Percentiles rank a stretch among this genome's conserved stretches.
phyloP scores from a whole-genome alignment of 2,113 vertebrate genomes.

The Hyla sarda region DNA sequence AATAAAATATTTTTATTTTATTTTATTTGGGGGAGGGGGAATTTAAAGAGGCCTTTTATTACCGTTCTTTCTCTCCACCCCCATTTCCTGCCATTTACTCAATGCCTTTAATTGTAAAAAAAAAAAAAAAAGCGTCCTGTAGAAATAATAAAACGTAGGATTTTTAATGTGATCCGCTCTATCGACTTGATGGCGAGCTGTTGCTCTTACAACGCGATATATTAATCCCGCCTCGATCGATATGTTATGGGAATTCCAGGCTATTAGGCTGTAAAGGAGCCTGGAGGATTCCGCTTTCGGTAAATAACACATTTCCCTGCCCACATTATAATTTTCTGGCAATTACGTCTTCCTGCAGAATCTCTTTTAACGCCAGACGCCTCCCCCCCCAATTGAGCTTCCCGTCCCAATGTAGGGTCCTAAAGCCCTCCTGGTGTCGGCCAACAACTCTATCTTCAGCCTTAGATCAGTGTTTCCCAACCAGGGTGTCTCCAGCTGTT shows the following conservation, averaged over 20 bases:
- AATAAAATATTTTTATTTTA: background rate
- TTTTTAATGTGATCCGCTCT: background rate
- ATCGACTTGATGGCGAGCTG: background rate
- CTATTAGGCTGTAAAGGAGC: conserved; percentile 17
- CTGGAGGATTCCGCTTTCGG: conserved; percentile 60
- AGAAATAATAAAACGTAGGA: conserved; percentile 2
- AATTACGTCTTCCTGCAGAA: conserved; percentile 45
- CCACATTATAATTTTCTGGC: conserved; percentile 55
- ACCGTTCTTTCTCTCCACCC: too few relatives aligned
- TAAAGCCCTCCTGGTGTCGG: background rate
- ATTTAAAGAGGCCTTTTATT: too few relatives aligned
- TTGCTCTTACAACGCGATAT: conserved; percentile 35
- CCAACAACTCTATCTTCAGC: too few relatives aligned
- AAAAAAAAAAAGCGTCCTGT: background rate
- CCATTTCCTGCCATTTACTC: too few relatives aligned
- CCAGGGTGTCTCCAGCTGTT: too few relatives aligned
- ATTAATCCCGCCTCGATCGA: conserved; percentile 55
- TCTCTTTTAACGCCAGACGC: conserved; percentile 10
- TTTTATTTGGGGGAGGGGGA: background rate
- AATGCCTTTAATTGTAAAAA: too few relatives aligned
- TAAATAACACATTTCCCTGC: conserved; percentile 53
- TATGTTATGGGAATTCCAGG: conserved; percentile 63
- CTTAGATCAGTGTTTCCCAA: too few relatives aligned
- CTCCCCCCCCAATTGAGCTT: background rate
- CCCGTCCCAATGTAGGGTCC: conserved; percentile 34